Base-by-base conservation (phyloP, 2,888 invertebrate species). In the Heliconius ismenius region DNA sequence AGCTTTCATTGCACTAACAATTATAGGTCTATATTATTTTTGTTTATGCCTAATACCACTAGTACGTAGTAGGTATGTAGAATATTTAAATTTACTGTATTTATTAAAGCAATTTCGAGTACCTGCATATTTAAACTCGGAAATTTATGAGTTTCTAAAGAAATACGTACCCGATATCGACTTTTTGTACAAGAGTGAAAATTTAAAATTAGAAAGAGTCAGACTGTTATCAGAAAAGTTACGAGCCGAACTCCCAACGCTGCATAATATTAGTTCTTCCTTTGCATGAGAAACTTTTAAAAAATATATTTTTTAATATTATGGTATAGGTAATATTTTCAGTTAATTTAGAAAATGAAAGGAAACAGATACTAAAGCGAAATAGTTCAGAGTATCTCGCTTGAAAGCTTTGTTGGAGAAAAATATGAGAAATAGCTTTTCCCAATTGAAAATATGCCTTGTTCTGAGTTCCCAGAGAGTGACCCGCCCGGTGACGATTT, bases 401-500 rank as follows among this genome's bases (percentile, higher is more conserved):
- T 64, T 64, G n/a, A 39, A 76, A 63, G 60, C 28, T 74, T 72
- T 70, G 49, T 73, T 72, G 43, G 49, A 73, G 64, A 60, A 77
- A 58, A 74, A 76, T 73, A 78, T 62, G 74, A 68, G 64, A 74
- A 80, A 78, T 73, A 72, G 79, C 67, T 21, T 73, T 76, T 76
- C 39, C 74, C 76, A 74, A 78, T 74, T 72, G 49, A 64, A 78
- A 74, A 79, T 69, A 68, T 74, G 74, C 76, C 75, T 79, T 49
- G 62, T 73, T 78, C 75, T 36, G 36, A 69, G 69, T 77, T 70
- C 69, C 65, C 36, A 64, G 54, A 73, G 64, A 74, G 49, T 76
- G 76, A 32, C 64, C 77, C 60, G 76, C 86, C 86, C 87, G 86
- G 79, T 83, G 81, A 63, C 84, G 86, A 86, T 90, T 91, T 91